Conservation (phyloP, 2,797 vertebrate genomes). For the Cephalopachus bancanus region DNA sequence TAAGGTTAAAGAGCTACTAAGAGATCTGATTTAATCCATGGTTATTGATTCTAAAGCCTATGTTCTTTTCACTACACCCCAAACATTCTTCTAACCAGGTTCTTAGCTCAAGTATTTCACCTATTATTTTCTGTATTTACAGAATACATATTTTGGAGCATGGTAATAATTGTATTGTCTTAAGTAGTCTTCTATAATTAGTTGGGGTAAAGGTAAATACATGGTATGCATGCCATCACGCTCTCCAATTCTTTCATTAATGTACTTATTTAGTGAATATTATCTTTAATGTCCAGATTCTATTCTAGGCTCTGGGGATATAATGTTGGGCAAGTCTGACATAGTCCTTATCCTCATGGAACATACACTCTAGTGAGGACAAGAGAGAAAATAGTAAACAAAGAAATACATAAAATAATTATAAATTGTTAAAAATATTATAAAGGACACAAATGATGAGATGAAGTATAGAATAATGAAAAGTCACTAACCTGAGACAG, state of each 20-base stretch:
- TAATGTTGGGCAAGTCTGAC: neutral
- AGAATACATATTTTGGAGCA: neutral
- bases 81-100: constrained; percentile 18
- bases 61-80: neutral
- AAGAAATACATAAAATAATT: constrained; percentile 14
- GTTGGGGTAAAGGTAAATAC: neutral
- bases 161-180: neutral
- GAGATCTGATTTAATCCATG: neutral
- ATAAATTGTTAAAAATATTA: neutral
- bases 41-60: neutral
- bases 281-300: constrained; percentile 25
- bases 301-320: neutral
- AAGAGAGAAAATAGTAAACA: neutral
- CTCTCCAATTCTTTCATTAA: neutral
- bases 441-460: neutral
- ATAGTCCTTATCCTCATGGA: neutral
- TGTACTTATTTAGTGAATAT: neutral
- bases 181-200: neutral
- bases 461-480: neutral
- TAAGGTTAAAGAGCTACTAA: constrained; percentile 10
- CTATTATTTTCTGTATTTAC: neutral
- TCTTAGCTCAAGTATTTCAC: neutral
- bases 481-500: neutral
- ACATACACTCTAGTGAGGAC: neutral
- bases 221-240: neutral